Evolutionary conservation across 64 coral and sea anemone genomes (phyloP).

Genomic region (Catalaphyllia jardinei): DNA sequence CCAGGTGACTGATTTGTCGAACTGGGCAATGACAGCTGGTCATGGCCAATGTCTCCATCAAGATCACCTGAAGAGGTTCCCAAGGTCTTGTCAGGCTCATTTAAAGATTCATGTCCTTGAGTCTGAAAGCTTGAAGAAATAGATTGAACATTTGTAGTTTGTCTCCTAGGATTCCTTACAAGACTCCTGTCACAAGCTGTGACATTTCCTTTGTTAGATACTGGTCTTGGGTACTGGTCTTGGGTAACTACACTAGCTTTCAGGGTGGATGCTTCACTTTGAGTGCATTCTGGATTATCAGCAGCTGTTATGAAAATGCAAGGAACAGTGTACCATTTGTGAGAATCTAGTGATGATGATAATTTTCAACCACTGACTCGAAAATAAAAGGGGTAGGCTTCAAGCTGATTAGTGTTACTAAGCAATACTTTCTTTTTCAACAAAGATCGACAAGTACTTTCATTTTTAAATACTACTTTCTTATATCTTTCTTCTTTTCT

Average conservation of each 20-base stretch:
- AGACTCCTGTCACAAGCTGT: not conserved
- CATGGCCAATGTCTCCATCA: not conserved
- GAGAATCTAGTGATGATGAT: not conserved
- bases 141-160: too few relatives aligned
- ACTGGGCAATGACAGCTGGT: not conserved
- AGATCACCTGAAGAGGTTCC: not conserved
- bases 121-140: not conserved
- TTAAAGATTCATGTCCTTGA: not conserved
- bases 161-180: not conserved
- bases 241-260: not conserved
- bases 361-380: too few relatives aligned
- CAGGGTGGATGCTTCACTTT: not conserved
- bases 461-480: too few relatives aligned
- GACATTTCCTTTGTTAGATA: not conserved
- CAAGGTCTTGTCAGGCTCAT: too few relatives aligned
- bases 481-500: too few relatives aligned
- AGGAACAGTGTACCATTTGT: not conserved
- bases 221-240: too few relatives aligned
- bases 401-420: too few relatives aligned
- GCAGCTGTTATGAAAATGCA: not conserved
- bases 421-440: too few relatives aligned
- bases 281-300: not conserved
- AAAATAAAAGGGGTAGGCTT: too few relatives aligned
- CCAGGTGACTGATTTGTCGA: not conserved
- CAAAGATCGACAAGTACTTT: too few relatives aligned